Evolutionary conservation across 2,888 invertebrate genomes (phyloP), one percentile per base, ranked within the genome.

Genomic region (Cremastinae sp.): DNA sequence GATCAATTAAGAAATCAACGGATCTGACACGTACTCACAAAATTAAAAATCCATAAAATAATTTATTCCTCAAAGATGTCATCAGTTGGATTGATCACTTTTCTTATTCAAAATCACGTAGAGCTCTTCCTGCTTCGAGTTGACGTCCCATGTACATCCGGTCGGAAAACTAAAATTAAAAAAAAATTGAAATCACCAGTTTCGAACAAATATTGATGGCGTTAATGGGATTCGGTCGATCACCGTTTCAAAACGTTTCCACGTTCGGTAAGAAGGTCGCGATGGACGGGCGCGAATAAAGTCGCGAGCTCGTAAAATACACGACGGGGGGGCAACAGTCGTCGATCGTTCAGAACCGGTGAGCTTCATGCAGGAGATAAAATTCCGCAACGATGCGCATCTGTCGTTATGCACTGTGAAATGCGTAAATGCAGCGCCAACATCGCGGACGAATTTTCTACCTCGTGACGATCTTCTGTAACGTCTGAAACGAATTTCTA

Each of bases 391-490:
- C 43, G 59, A 53, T 41, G 80, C 82, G 78, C 81, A 81, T 84
- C 83, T 86, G 86, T 75, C 82, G 84, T 87, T 86, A 85, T 87
- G 84, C 83, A 78, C 85, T 87, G 88, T 87, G 87, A 87, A 88
- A 88, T 87, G 87, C 83, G 82, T 88, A 87, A 61, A 88, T 86
- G 79, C 80, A 74, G 68, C 65, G 75, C 74, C 73, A 75, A 51
- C 47, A 39, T 43, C 41, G 61, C 62, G 35, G 20, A 51, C 51
- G 49, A 51, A 51, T 64, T 51, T 51, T 22, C 47, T 49, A 49
- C 28, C 53, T 53, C 65, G 47, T 47, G 37, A 62, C 49, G 37
- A 10, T 51, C 41, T 79, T 82, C 80, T 83, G 78, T 81, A 83
- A 81, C 82, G 79, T 73, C 80, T 75, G 80, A 79, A 69, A 78